Evolutionary conservation across 1,140 invertebrate species (phyloP), one percentile per base, ranked within the genome.

Genomic region (Pseudomyrmex flavicornis): DNA sequence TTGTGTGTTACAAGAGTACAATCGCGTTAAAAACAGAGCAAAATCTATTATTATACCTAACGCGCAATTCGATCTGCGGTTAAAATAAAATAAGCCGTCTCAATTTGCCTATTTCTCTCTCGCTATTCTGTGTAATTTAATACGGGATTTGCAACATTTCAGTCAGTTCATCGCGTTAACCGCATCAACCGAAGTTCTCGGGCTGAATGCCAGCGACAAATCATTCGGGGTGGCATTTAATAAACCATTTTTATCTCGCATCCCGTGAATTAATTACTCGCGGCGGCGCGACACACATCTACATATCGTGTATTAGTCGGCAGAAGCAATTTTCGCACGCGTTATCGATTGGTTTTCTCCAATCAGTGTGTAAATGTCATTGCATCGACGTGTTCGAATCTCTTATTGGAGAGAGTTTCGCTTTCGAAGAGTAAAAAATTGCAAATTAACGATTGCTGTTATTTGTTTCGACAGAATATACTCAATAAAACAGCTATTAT

Each of bases 111-210:
- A 80, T 65, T 76, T 0, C 35, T 35, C 26, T 20, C 26, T 26
- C 15, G 74, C 61, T n/a, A 20, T 59, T 52, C 20, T n/a, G 44
- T 58, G 76, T 22, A 72, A 72, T 80, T 70, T 72, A 80, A 80
- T 72, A 59, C 44, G 20, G 54, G 44, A 80, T 46, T 80, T 70
- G 66, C 66, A 80, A 72, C 76, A 80, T 70, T 80, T 80, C 76
- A 20, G 66, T 80, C 76, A 80, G 76, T 80, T 80, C 76, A 80
- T 80, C 66, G 76, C 66, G 76, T 80, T 80, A 80, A 80, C 76
- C 76, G 76, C 76, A 80, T 80, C 76, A 80, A 80, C 76, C 76
- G 22, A 72, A 59, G 56, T 80, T 50, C 76, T 80, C 76, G 76
- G 76, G 66, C 66, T 66, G 44, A 80, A 72, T 72, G 76, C 76